phyloP scores from a whole-genome alignment of 23 tunicate genomes.

The Diplosoma virens region DNA sequence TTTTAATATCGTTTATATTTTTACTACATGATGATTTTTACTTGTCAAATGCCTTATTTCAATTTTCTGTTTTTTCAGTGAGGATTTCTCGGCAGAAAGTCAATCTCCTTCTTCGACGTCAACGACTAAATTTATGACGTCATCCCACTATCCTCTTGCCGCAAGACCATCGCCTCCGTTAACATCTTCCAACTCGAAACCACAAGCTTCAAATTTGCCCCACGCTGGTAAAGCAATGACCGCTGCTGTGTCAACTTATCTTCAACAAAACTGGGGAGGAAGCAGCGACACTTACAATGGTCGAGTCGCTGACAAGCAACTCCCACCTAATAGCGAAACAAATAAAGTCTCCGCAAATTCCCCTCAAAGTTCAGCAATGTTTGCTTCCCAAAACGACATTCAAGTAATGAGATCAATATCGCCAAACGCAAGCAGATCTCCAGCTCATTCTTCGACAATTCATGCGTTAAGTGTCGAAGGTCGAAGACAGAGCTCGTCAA shows the following conservation, averaged over 20 bases:
- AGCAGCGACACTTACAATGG: slow-evolving; percentile 8
- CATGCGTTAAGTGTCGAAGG: not conserved
- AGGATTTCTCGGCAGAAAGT: not conserved
- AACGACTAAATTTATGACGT: slow-evolving; percentile 54
- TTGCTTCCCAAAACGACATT: not conserved
- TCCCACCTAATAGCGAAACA: not conserved
- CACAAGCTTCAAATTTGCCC: not conserved
- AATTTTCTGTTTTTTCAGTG: not conserved
- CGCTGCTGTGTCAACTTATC: slow-evolving; percentile 33
- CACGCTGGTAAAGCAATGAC: slow-evolving; percentile 34
- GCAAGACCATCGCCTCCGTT: slow-evolving; percentile 26
- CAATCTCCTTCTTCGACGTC: slow-evolving; percentile 5
- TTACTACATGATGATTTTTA: not conserved
- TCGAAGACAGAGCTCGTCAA: slow-evolving; percentile 27
- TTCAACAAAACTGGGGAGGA: slow-evolving; percentile 27
- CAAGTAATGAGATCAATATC: slow-evolving; percentile 2
- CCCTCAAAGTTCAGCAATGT: not conserved
- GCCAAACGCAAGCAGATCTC: not conserved
- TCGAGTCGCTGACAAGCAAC: not conserved
- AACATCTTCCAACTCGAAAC: slow-evolving; percentile 17
- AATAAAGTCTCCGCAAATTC: slow-evolving; percentile 11
- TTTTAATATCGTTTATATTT: not conserved
- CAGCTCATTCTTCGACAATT: not conserved
- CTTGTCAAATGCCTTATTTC: not conserved
- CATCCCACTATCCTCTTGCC: slow-evolving; percentile 47